Evolutionary conservation across 2,113 vertebrate species (phyloP), one percentile per base, ranked within the genome.

Genomic region (Pogonocichla stellata): DNA sequence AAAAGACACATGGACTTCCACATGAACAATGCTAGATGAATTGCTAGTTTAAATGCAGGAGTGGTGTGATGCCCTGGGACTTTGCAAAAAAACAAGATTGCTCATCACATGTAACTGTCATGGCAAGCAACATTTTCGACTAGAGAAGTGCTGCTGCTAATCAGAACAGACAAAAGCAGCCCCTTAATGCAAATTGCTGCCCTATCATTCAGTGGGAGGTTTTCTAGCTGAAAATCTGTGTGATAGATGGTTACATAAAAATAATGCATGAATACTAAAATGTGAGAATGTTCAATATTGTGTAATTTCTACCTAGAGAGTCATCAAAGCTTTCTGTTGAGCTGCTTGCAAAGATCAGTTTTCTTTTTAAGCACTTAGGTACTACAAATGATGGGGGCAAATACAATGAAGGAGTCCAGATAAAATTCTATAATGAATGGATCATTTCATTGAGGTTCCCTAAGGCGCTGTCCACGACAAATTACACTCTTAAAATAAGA

Each of bases 111-210:
- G 18, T 42, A 81, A 51, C 53, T 87, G 58, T 66, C 66, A 77
- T 53, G 51, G 19, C 20, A 84, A 93, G 28, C 28, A 73, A 56
- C 1, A 4, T 26, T 88, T 93, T 69, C 69, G 75, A 58, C 53
- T 25, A n/a, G 26, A 85, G 19, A 96, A 95, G 16, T 72, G 58
- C 56, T 94, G 65, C 19, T 90, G 66, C 45, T 92, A 87, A 95
- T 92, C 56, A 71, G 47, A 96, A 71, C 6, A 12, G 72, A 79
- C 33, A 78, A 87, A 93, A 67, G 29, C 11, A 92, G 1, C 4
- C 5, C 43, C 64, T 78, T 56, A 91, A 94, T 80, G 71, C 10
- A 95, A 92, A 93, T 93, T 81, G 34, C 42, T 84, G 20, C 25
- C 34, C 23, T 58, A 48, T 40, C 28, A 87, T 65, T 88, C 29